Base-by-base conservation (phyloP, 2,797 vertebrate species). In the Morelia viridis region DNA sequence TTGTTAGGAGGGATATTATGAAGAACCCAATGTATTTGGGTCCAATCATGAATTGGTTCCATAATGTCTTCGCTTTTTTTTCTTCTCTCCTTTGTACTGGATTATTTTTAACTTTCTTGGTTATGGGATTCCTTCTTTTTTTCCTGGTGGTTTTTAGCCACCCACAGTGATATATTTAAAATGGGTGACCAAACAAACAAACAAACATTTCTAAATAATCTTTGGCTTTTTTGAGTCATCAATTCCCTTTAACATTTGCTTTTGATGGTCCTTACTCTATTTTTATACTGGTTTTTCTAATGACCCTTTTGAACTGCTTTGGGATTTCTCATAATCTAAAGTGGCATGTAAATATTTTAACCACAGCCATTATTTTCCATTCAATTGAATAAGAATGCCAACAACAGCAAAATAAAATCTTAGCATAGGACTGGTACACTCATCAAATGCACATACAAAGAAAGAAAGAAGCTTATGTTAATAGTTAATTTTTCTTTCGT, bases 391-490 rank as follows among this genome's bases (percentile, higher is more conserved):
- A 46, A 22, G 71, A 11, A 80, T 80, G 71, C 19, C 31, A 10
- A 24, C 71, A 24, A 19, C 19, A 46, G 71, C 71, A 46, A 80
- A 80, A 22, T 80, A 46, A 80, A 80, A 80, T 41, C 35, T 80
- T 46, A 80, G 35, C 71, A 22, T 35, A 80, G 35, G 7, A 17
- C 28, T 50, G 2, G 10, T 50, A 71, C 31, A 35, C 15, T 35
- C 65, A 35, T 22, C 7, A 2, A n/a, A 62, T 5, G 17, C 0
- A 50, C 8, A 56, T 92, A 86, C 91, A 93, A 80, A 0, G 3
- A 83, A 62, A 89, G 88, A 88, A 89, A 19, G 92, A 88, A 95
- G 85, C 35, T 80, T 80, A 80, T 19, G 9, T 80, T 80, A 24
- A 80, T 24, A 46, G 71, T 80, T 80, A 46, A 46, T 41, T 46